phyloP scores from a whole-genome alignment of 2,113 vertebrate genomes.

The Lipophrys pholis region DNA sequence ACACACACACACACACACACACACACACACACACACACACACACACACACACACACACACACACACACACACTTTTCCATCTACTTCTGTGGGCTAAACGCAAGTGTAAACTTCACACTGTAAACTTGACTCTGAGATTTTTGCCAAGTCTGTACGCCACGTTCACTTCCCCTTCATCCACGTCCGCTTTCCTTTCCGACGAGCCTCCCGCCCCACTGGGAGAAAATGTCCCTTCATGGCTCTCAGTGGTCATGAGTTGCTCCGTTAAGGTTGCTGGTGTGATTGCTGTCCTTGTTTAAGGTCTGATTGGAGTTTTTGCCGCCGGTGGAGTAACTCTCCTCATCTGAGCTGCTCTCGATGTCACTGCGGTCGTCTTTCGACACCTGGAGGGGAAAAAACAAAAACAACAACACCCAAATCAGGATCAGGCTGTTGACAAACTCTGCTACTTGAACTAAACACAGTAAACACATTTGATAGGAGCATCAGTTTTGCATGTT shows the following conservation, averaged over 20 bases:
- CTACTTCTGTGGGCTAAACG: conserved; percentile 37
- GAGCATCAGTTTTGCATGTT: no score
- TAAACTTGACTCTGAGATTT: conserved; percentile 44
- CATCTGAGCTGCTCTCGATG: conserved; percentile 93
- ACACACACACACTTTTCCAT: neutral
- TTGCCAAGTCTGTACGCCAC: neutral
- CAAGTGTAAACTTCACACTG: conserved; percentile 71
- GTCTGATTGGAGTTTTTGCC: conserved; percentile 60
- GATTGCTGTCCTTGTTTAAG: conserved; percentile 71
- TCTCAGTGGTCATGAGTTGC: conserved; percentile 86
- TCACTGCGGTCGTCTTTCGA: conserved; percentile 91
- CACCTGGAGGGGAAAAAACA: conserved; percentile 78
- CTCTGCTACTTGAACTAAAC: no score
- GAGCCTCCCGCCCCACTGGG: conserved; percentile 7
- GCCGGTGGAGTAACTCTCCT: conserved; percentile 83
- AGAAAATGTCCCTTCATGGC: conserved; percentile 12
- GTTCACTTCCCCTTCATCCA: neutral
- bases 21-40: conserved; percentile 8
- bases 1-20: neutral
- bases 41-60: conserved; percentile 1
- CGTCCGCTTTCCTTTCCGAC: conserved; percentile 13
- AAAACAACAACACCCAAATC: neutral
- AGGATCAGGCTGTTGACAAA: no score
- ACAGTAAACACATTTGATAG: no score
- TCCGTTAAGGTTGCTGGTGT: conserved; percentile 84